Percentiles rank a stretch among this genome's conserved stretches.
Conservation (phyloP, 2,113 vertebrate genomes). For the Heptranchias perlo region DNA sequence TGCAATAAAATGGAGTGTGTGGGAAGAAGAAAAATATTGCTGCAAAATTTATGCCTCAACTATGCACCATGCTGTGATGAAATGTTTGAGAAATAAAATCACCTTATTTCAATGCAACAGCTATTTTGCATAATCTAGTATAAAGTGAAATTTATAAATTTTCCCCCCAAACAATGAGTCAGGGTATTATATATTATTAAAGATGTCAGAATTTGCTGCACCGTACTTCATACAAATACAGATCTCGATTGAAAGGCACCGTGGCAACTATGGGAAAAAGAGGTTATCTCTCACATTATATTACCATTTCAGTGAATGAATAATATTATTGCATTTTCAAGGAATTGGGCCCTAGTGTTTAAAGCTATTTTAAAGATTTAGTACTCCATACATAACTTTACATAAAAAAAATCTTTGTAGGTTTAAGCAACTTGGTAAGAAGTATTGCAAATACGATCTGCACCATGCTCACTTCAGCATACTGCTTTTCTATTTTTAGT, state of each 20-base stretch:
- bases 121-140: slow-evolving; percentile 6
- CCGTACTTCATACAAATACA: not conserved
- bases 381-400: slow-evolving; percentile 16
- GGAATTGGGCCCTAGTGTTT: not conserved
- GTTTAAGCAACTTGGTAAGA: not conserved
- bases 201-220: not conserved
- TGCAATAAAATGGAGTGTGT: not conserved
- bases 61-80: not conserved
- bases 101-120: not conserved
- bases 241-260: not conserved
- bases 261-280: not conserved
- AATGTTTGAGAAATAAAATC: not conserved
- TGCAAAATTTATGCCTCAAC: not conserved
- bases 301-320: slow-evolving; percentile 29
- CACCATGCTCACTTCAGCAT: not conserved
- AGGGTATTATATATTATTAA: slow-evolving; percentile 25
- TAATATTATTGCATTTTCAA: slow-evolving; percentile 26
- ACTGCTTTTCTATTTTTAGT: not conserved
- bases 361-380: slow-evolving; percentile 16
- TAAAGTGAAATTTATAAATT: not conserved
- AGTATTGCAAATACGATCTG: not conserved
- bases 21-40: slow-evolving; percentile 11
- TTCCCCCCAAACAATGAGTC: not conserved
- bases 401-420: slow-evolving; percentile 11
- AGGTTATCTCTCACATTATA: not conserved